Evolutionary conservation across 2,888 invertebrate genomes (phyloP).

Genomic region (Eupithecia insigniata): DNA sequence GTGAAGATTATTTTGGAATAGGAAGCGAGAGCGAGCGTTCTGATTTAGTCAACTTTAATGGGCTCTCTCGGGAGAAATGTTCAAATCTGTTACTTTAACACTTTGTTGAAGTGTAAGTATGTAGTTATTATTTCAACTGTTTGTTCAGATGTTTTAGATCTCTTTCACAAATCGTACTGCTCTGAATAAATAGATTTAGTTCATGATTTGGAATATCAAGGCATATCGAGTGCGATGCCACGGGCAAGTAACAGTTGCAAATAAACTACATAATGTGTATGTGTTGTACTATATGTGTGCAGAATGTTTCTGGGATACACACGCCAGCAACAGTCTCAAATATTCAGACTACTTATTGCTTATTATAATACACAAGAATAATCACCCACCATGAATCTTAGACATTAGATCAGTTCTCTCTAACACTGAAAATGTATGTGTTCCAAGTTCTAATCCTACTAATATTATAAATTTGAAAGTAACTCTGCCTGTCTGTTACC

Average conservation of each 20-base stretch:
- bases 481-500: too few relatives aligned
- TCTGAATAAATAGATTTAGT: too few relatives aligned
- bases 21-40: constrained; percentile 32
- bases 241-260: too few relatives aligned
- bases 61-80: constrained; percentile 25
- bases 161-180: too few relatives aligned
- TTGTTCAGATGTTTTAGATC: too few relatives aligned
- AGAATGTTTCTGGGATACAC: neutral
- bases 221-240: too few relatives aligned
- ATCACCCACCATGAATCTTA: constrained; percentile 8
- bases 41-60: constrained; percentile 30
- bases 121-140: too few relatives aligned
- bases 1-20: constrained; percentile 27
- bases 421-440: neutral
- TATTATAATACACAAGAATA: constrained; percentile 15
- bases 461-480: too few relatives aligned
- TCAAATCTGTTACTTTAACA: neutral
- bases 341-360: constrained; percentile 12
- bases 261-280: neutral
- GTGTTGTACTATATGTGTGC: neutral
- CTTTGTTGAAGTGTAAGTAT: neutral
- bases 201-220: too few relatives aligned
- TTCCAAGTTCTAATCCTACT: too few relatives aligned
- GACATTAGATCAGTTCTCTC: neutral
- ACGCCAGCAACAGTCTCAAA: neutral